phyloP scores from a whole-genome alignment of 2,797 vertebrate genomes.

The Myotis findleyi region DNA sequence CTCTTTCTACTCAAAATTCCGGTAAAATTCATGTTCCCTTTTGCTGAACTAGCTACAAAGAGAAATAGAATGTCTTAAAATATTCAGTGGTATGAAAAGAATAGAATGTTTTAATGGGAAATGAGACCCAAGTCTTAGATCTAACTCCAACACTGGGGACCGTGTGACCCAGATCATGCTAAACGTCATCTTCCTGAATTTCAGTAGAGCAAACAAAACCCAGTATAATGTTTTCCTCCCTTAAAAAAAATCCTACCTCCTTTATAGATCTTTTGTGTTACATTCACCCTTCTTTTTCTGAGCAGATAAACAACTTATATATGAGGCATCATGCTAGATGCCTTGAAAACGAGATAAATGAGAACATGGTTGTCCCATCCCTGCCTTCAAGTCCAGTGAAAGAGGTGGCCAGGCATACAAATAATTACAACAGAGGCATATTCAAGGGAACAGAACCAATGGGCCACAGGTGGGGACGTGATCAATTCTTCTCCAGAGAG shows the following conservation, averaged over 20 bases:
- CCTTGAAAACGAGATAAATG: not conserved
- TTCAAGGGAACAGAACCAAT: not conserved
- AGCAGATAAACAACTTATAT: not conserved
- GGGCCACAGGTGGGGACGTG: not conserved
- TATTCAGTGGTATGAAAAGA: not conserved
- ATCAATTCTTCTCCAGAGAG: not conserved
- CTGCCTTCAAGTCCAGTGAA: not conserved
- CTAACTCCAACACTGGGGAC: not conserved
- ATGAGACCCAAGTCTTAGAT: not conserved
- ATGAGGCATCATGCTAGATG: not conserved
- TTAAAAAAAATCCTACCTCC: not conserved
- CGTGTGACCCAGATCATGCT: not conserved
- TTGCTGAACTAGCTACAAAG: not conserved
- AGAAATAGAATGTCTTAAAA: not conserved
- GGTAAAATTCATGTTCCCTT: slow-evolving; percentile 39
- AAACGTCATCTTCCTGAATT: not conserved
- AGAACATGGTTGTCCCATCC: not conserved
- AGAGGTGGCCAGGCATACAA: not conserved
- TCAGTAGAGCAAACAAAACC: not conserved
- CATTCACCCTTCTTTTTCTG: not conserved
- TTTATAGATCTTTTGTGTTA: not conserved
- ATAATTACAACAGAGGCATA: not conserved
- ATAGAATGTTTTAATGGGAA: not conserved
- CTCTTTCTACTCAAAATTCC: not conserved
- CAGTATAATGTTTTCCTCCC: not conserved